Conservation (phyloP, 2,888 invertebrate species). For the Drosophila falleni region DNA sequence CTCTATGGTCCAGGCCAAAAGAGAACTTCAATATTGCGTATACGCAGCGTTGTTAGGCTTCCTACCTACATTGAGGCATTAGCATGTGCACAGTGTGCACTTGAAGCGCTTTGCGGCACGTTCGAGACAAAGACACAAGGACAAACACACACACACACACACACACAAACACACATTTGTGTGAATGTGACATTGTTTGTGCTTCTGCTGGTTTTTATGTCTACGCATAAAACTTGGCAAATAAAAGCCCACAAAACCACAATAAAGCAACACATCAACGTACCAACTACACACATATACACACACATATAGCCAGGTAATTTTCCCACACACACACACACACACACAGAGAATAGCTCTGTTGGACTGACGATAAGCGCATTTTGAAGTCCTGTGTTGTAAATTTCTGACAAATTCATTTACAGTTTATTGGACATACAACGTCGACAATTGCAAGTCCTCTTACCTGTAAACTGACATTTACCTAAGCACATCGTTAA, state of each 20-base stretch:
- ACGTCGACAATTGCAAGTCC: constrained; percentile 10
- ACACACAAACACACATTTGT: background rate
- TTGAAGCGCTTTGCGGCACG: constrained; percentile 64
- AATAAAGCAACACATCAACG: constrained; percentile 64
- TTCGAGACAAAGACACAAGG: constrained; percentile 34
- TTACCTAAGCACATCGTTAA: constrained; percentile 1
- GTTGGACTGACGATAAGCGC: constrained; percentile 57
- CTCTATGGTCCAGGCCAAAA: constrained; percentile 2
- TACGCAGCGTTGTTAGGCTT: constrained; percentile 55
- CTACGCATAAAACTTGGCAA: constrained; percentile 68
- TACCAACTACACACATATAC: constrained; percentile 11
- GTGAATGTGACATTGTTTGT: constrained; percentile 20
- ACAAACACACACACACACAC: constrained; percentile 1
- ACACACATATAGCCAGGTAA: constrained; percentile 26
- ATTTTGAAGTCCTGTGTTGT: constrained; percentile 44
- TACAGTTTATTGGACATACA: constrained; percentile 57
- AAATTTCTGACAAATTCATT: constrained; percentile 71
- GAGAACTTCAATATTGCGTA: constrained; percentile 52
- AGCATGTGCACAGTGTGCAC: constrained; percentile 67
- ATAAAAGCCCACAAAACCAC: constrained; percentile 61
- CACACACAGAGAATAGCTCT: constrained; percentile 5
- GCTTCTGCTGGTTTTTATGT: constrained; percentile 49
- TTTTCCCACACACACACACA: constrained; percentile 26
- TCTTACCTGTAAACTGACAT: constrained; percentile 4
- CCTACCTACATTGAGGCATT: constrained; percentile 64